These are phyloP conservation scores for Drosophila robusta DNA, from an alignment of 2,888 invertebrate species.

Conservation along the genomic window DNA sequence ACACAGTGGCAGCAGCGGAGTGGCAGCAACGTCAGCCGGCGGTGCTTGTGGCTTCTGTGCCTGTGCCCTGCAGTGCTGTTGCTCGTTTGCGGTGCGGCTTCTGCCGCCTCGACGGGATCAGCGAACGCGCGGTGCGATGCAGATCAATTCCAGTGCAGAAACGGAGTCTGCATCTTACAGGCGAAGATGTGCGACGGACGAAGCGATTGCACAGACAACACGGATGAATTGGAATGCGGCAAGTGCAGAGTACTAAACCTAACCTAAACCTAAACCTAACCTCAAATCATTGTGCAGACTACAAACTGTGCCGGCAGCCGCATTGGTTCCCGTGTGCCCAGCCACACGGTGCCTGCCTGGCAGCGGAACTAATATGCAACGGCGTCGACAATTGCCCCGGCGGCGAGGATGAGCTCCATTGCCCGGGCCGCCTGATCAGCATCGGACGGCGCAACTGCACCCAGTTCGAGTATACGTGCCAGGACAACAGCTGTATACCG, in stretches of 20 bases:
- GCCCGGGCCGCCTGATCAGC: slow-evolving; percentile 54
- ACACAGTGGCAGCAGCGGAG: slow-evolving; percentile 34
- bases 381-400: slow-evolving; percentile 88
- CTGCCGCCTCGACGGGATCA: slow-evolving; percentile 58
- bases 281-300: slow-evolving; percentile 61
- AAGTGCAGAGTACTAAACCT: slow-evolving; percentile 33
- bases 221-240: slow-evolving; percentile 84
- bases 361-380: slow-evolving; percentile 90
- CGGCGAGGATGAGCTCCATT: slow-evolving; percentile 87
- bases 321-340: slow-evolving; percentile 83
- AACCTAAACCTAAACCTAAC: slow-evolving; percentile 23
- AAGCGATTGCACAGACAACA: slow-evolving; percentile 81
- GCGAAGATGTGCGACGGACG: slow-evolving; percentile 83
- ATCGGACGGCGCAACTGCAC: slow-evolving; percentile 72
- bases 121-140: slow-evolving; percentile 78
- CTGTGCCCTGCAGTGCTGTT: slow-evolving; percentile 50
- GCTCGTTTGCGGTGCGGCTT: slow-evolving; percentile 68
- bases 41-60: slow-evolving; percentile 40
- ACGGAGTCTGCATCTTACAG: slow-evolving; percentile 83
- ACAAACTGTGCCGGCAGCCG: slow-evolving; percentile 81
- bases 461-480: slow-evolving; percentile 81
- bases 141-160: slow-evolving; percentile 86
- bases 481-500: slow-evolving; percentile 88
- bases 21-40: slow-evolving; percentile 1
- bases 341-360: slow-evolving; percentile 88